phyloP scores from a whole-genome alignment of 2,888 invertebrate genomes.

The Campoplex nolae region DNA sequence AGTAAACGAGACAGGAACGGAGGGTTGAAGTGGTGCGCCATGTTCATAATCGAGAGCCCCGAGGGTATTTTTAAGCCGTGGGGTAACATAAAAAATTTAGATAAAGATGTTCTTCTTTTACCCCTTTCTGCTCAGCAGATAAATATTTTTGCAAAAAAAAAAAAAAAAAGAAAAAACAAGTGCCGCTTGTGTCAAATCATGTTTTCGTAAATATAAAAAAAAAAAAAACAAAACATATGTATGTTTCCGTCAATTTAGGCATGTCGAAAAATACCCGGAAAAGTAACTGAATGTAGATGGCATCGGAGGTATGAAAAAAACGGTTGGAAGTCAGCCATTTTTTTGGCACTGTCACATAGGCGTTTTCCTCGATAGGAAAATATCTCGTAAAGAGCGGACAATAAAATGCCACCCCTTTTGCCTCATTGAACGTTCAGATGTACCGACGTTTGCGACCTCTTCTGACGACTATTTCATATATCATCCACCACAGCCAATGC shows the following conservation, averaged over 20 bases:
- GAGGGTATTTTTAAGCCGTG: slow-evolving; percentile 24
- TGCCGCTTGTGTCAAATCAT: not conserved
- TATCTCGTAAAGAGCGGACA: slow-evolving; percentile 3
- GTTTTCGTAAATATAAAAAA: not conserved
- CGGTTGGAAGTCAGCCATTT: not conserved
- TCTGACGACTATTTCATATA: slow-evolving; percentile 38
- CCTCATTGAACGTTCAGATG: slow-evolving; percentile 34
- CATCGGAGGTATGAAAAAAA: not conserved
- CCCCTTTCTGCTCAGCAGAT: not conserved
- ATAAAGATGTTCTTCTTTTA: not conserved
- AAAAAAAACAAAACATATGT: not conserved
- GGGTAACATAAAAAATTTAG: slow-evolving; percentile 8
- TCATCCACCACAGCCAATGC: slow-evolving; percentile 56
- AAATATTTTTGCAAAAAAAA: not conserved
- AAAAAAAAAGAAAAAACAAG: no score
- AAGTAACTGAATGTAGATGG: not conserved
- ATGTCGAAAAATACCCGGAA: not conserved
- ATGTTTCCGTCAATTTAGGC: not conserved
- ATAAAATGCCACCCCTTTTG: slow-evolving; percentile 34
- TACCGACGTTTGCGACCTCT: slow-evolving; percentile 43
- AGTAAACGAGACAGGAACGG: slow-evolving; percentile 17
- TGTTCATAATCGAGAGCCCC: slow-evolving; percentile 24
- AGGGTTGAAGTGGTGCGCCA: not conserved
- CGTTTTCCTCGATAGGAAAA: slow-evolving; percentile 7
- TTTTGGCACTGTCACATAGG: not conserved